These are phyloP conservation scores for Pachypsylla venusta DNA, from an alignment of 1,140 invertebrate species.

Conservation along the genomic window DNA sequence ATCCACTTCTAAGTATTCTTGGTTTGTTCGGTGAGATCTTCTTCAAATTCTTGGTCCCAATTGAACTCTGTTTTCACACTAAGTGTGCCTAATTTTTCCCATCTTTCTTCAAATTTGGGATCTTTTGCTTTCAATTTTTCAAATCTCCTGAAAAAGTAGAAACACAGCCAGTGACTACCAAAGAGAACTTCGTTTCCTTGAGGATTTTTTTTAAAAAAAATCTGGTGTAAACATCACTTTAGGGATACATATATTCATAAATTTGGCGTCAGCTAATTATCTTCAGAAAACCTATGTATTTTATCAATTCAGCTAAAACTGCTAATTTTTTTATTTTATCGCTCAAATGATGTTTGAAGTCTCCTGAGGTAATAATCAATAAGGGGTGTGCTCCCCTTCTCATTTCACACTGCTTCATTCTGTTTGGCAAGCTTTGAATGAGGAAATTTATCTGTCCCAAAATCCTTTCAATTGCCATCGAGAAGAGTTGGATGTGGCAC, in stretches of 20 bases:
- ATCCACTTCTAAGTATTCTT: not conserved
- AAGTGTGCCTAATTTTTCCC: constrained; percentile 60
- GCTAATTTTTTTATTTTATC: no score
- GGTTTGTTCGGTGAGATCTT: constrained; percentile 31
- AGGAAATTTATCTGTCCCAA: no score
- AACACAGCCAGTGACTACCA: not conserved
- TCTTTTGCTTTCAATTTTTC: constrained; percentile 61
- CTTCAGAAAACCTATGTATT: constrained; percentile 9
- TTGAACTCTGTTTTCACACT: constrained; percentile 64
- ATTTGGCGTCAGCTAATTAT: not conserved
- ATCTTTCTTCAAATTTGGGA: constrained; percentile 60
- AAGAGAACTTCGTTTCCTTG: not conserved
- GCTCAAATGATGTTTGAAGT: no score
- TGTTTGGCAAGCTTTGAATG: no score
- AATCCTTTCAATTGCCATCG: no score
- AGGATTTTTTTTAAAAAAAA: not conserved
- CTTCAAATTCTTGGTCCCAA: constrained; percentile 68
- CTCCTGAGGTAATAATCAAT: no score
- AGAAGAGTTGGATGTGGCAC: no score
- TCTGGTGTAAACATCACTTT: not conserved
- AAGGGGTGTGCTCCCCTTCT: no score
- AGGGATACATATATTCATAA: not conserved
- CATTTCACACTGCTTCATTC: no score
- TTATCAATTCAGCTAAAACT: constrained; percentile 30
- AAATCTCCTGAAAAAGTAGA: constrained; percentile 40